These are phyloP conservation scores for Seira ritae DNA, from an alignment of 2,888 invertebrate genomes.

Conservation along the genomic window DNA sequence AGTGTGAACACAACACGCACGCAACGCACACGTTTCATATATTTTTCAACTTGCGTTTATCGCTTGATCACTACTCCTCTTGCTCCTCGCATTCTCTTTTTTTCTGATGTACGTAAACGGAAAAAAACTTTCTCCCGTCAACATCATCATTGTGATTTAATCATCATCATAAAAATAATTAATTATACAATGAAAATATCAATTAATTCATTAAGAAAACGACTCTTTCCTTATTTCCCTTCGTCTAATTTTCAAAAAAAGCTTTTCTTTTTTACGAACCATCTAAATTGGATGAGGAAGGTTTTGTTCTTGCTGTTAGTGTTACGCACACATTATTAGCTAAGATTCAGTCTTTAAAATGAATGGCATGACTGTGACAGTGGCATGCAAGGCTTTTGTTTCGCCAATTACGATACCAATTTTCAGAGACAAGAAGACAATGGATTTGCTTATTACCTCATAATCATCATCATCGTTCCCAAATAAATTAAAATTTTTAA, in stretches of 20 bases:
- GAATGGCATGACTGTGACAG: too few relatives aligned
- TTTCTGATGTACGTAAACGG: background rate
- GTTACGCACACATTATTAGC: too few relatives aligned
- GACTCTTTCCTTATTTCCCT: background rate
- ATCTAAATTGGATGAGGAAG: too few relatives aligned
- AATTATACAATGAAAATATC: constrained; percentile 8
- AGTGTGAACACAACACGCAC: constrained; percentile 14
- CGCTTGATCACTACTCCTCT: too few relatives aligned
- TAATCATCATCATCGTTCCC: too few relatives aligned
- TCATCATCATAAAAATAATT: constrained; percentile 16
- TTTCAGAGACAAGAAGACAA: background rate
- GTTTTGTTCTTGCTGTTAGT: too few relatives aligned
- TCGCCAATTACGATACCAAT: too few relatives aligned
- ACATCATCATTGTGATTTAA: background rate
- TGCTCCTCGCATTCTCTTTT: background rate
- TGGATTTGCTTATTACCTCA: background rate
- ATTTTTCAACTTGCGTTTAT: constrained; percentile 1
- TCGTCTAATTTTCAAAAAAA: background rate
- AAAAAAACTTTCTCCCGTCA: constrained; percentile 36
- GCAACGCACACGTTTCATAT: constrained; percentile 5
- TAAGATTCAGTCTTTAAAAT: too few relatives aligned
- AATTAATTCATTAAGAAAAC: constrained; percentile 24
- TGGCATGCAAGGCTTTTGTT: too few relatives aligned
- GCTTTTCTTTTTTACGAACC: background rate
- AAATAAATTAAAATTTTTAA: too few relatives aligned